Conservation (phyloP, 2,113 vertebrate genomes). For the Silurus meridionalis region DNA sequence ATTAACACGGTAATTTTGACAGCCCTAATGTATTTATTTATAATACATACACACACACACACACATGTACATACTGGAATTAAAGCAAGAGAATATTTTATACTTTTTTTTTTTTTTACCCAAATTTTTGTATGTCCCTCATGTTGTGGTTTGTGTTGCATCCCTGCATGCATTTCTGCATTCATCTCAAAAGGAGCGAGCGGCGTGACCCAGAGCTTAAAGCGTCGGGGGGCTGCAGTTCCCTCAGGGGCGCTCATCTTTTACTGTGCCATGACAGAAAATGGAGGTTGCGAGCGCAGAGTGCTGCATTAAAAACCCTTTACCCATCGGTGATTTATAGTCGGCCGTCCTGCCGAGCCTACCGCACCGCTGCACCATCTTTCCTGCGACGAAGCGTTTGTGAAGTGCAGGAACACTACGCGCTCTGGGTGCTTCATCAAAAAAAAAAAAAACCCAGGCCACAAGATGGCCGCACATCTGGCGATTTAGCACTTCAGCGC, state of each 20-base stretch:
- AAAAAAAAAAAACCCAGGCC: slow-evolving; percentile 58
- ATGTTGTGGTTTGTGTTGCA: slow-evolving; percentile 21
- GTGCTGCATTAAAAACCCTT: slow-evolving; percentile 82
- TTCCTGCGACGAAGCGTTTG: slow-evolving; percentile 59
- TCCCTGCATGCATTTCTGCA: slow-evolving; percentile 76
- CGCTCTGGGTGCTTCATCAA: slow-evolving; percentile 59
- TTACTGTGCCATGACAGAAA: slow-evolving; percentile 80
- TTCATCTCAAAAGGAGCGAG: slow-evolving; percentile 76
- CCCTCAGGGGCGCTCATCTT: slow-evolving; percentile 80
- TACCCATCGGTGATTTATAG: slow-evolving; percentile 81
- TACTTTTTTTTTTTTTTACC: not conserved
- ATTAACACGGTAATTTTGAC: no score
- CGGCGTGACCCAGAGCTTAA: slow-evolving; percentile 55
- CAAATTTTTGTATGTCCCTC: not conserved
- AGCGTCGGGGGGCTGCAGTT: slow-evolving; percentile 60
- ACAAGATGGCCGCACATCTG: slow-evolving; percentile 70
- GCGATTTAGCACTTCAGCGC: slow-evolving; percentile 75
- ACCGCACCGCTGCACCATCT: slow-evolving; percentile 59
- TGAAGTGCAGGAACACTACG: slow-evolving; percentile 55
- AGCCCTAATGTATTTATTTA: no score
- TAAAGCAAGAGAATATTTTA: not conserved
- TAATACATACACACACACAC: no score
- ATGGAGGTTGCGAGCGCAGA: slow-evolving; percentile 77
- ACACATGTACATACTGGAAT: not conserved
- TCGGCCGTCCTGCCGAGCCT: slow-evolving; percentile 58